Evolutionary conservation across 1,140 invertebrate genomes (phyloP), one percentile per base, ranked within the genome.

Genomic region (Samia ricini): DNA sequence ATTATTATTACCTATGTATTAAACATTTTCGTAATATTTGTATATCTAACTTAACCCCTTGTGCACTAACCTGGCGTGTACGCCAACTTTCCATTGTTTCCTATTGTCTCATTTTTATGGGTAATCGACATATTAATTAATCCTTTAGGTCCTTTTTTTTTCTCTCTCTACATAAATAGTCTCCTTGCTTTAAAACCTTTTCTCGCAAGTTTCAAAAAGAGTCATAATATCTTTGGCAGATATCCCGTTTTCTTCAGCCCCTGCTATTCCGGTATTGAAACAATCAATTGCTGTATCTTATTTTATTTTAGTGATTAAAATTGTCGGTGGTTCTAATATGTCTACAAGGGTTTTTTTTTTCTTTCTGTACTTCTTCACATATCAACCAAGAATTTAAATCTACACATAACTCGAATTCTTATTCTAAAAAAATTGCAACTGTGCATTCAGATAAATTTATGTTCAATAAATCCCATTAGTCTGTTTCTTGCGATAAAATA

Each of bases 191-290:
- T n/a, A n/a, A n/a, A n/a, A 67, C 69, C 64, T 72, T 76, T 74
- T 76, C 70, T 72, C 68, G 66, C 67, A 74, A 68, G 69, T n/a
- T n/a, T n/a, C n/a, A n/a, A 48, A 48, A 76, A 76, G 68, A 78
- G 74, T 74, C 70, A 74, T 71, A 66, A 72, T 71, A 77, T 77
- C 72, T 67, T 75, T 70, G 48, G 65, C 72, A 79, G 69, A 77
- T 66, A 77, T 64, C 65, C 66, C 68, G 67, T 79, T 77, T 79
- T 77, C 70, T 77, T 76, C 72, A 68, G 69, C 64, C 71, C 70
- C 77, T 73, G 63, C 70, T 72, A 77, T 71, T 67, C 72, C 77
- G 48, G 56, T 76, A 67, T 69, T 76, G 71, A 77, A 76, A 73
- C 70, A 29, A 29, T 29, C 10, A 73, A 75, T 71, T 76, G 65